phyloP scores from a whole-genome alignment of 2,888 invertebrate genomes.

The Himalopsyche japonica region DNA sequence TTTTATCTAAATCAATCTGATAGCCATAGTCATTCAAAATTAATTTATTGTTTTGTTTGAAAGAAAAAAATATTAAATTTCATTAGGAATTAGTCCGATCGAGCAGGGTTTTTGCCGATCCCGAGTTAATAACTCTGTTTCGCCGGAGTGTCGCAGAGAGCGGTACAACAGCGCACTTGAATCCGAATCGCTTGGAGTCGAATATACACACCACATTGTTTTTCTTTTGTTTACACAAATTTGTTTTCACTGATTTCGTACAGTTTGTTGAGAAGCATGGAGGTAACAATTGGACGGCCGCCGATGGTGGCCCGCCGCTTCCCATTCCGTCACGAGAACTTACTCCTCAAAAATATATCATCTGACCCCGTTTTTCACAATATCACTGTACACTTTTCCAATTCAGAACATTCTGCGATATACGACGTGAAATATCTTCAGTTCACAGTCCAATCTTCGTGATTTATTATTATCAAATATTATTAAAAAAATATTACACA shows the following conservation, averaged over 20 bases:
- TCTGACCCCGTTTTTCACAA: slow-evolving; percentile 7
- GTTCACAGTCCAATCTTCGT: slow-evolving; percentile 19
- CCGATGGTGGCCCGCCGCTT: background rate
- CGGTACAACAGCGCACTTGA: background rate
- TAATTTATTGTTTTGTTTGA: background rate
- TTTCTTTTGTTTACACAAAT: background rate
- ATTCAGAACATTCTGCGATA: slow-evolving; percentile 11
- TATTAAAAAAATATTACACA: slow-evolving; percentile 33
- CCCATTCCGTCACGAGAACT: background rate
- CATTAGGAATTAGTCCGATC: background rate
- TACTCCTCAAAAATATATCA: background rate
- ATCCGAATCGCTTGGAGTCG: background rate
- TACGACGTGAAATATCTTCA: slow-evolving; percentile 16
- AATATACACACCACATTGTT: background rate
- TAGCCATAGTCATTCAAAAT: slow-evolving; percentile 5
- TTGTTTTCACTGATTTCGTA: no score
- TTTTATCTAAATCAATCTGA: slow-evolving; percentile 12
- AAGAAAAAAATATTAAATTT: background rate
- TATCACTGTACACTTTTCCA: slow-evolving; percentile 26
- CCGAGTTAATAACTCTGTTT: background rate
- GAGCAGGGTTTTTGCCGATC: background rate
- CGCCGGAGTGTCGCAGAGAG: background rate
- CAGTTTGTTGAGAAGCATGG: background rate
- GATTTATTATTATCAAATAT: slow-evolving; percentile 21
- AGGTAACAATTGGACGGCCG: background rate